phyloP scores from a whole-genome alignment of 2,888 invertebrate species.

The Thymelicus lineola region DNA sequence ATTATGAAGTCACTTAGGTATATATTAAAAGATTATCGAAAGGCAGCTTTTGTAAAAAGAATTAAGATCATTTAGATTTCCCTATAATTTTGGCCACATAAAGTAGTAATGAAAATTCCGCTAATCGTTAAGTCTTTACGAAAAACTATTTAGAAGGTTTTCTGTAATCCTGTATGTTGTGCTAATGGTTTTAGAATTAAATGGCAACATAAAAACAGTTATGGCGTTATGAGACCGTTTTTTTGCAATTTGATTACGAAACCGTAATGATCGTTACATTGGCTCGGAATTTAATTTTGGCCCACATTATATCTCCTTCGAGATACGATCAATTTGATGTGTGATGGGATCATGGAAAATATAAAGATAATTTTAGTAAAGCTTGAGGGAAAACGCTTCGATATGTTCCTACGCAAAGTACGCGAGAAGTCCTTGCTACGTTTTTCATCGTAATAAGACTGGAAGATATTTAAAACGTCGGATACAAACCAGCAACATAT shows the following conservation, averaged over 20 bases:
- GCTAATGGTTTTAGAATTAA: too few species aligned
- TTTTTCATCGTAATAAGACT: slow-evolving; percentile 50
- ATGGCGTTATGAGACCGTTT: too few species aligned
- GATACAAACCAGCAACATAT: slow-evolving; percentile 51
- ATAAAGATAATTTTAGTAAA: background rate
- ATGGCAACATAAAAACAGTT: too few species aligned
- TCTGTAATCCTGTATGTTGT: too few species aligned
- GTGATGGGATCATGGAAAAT: background rate
- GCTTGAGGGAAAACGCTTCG: slow-evolving; percentile 1
- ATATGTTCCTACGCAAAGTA: slow-evolving; percentile 18
- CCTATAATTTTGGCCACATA: background rate
- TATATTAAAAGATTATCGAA: background rate
- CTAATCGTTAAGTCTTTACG: too few species aligned
- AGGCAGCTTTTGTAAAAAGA: background rate
- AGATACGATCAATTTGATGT: background rate
- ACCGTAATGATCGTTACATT: too few species aligned
- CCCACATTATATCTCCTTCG: background rate
- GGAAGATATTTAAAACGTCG: slow-evolving; percentile 55
- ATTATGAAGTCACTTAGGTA: slow-evolving; percentile 1
- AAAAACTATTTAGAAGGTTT: too few species aligned
- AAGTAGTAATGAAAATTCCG: too few species aligned
- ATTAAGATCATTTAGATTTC: background rate
- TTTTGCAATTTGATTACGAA: too few species aligned
- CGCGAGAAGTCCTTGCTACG: slow-evolving; percentile 28
- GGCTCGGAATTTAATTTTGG: background rate